Evolutionary conservation across 2,113 vertebrate genomes (phyloP), one percentile per base, ranked within the genome.

Genomic region (Actenoides hombroni): DNA sequence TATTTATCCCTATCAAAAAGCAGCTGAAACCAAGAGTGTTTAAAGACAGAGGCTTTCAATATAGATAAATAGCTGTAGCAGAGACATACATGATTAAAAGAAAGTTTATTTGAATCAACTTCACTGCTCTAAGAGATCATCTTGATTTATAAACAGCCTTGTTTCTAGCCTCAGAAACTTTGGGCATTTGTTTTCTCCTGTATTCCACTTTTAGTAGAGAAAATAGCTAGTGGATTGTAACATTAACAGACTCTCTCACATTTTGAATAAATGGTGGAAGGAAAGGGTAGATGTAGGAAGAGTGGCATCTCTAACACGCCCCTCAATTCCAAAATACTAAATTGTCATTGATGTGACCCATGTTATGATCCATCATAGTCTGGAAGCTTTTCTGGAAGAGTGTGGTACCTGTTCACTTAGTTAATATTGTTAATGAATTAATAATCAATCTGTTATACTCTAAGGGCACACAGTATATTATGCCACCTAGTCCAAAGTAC

Each of bases 1-100:
- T 96, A 88, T 96, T 97, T 98, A 96, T 63, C 46, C 54, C 75
- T 46, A 59, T 33, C 73, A 73, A 79, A 64, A 87, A 54, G 73
- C 24, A 95, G 48, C 67, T 59, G 54, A 76, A 91, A 90, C 80
- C 71, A 82, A 85, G 64, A 79, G n/a, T 53, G 46, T 79, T 48
- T 76, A 73, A 63, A 96, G 67, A 68, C 24, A 69, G 19, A 67
- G 39, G 40, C 56, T 65, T 71, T 70, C 40, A 59, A 64, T 67
- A n/a, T 70, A 46, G 10, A 60, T 90, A 33, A 80, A 17, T 23
- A 42, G 42, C 14, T 56, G 8, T 54, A 44, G 53, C n/a, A 49
- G n/a, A 68, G 11, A 37, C 37, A 39, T 40, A 25, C 13, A 35
- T 26, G 31, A 63, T 33, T 61, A 39, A 56, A 35, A 85, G 75